A percentile compares a stretch with the other conserved stretches of the same genome.
Conservation (phyloP, 2,113 vertebrate species). For the Probosciger aterrimus region DNA sequence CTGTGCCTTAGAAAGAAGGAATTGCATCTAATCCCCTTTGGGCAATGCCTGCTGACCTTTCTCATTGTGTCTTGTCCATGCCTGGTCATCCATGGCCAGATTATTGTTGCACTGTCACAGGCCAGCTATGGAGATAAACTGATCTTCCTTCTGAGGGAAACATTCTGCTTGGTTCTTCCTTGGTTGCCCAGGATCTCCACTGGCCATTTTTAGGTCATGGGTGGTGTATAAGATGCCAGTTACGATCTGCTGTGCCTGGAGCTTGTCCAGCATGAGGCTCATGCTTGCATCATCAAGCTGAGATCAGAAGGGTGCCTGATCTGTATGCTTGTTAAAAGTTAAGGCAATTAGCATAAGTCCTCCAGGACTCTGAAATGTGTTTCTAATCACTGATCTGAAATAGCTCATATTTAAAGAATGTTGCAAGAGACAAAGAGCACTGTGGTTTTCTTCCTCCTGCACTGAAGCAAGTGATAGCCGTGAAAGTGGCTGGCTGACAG, state of each 20-base stretch:
- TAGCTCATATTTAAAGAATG: background rate
- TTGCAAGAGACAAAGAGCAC: background rate
- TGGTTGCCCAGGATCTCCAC: background rate
- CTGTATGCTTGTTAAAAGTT: background rate
- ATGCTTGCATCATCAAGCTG: background rate
- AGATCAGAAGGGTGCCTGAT: background rate
- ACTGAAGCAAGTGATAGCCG: background rate
- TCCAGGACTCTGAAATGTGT: background rate
- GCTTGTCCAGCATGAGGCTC: background rate
- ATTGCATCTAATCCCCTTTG: background rate
- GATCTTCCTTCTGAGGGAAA: background rate
- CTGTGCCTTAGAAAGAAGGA: background rate
- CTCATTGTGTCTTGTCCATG: background rate
- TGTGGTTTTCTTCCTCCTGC: background rate
- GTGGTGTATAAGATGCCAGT: background rate
- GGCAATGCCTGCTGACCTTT: background rate
- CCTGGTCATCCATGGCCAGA: background rate
- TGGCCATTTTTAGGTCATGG: background rate
- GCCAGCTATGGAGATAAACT: background rate
- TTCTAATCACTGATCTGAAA: background rate
- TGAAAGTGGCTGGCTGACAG: background rate
- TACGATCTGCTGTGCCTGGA: background rate
- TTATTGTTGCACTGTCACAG: accelerated
- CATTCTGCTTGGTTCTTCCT: background rate
- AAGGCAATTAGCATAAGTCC: background rate